Evolutionary conservation across 2,113 vertebrate genomes (phyloP), one percentile per base, ranked within the genome.

Genomic region (Dasypus novemcinctus): DNA sequence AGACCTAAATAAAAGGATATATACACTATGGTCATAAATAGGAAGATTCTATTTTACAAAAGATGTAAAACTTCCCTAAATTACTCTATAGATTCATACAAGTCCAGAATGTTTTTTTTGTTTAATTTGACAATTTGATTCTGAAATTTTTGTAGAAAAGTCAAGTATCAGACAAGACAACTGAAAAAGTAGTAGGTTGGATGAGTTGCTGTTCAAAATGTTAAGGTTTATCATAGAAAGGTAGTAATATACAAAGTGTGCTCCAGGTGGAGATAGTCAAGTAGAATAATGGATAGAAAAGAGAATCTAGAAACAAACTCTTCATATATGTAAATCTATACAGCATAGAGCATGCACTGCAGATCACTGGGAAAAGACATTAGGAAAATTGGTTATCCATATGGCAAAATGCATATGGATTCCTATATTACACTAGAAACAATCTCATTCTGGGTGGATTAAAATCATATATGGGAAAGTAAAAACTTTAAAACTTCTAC

Each of bases 61-160:
- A 61, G n/a, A 66, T 72, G 4, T n/a, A 87, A 76, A 90, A 61
- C 52, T 87, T 64, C 21, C 54, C 36, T 81, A 52, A 89, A 80
- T 59, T 78, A 83, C 43, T 17, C 33, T 59, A 33, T 5, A 75
- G 71, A 91, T 23, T 49, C 33, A 61, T 10, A 31, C 11, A 72
- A n/a, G 33, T 84, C 20, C 66, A 91, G 79, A n/a, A n/a, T n/a
- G n/a, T n/a, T n/a, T n/a, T 5, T n/a, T n/a, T 54, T 81, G n/a
- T 87, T 81, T 94, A 85, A 79, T 46, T 86, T 96, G 41, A 93
- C 13, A 88, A 57, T 88, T 4, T 4, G 23, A 68, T 63, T 72
- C 38, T 78, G 88, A 92, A 92, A 88, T 31, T 75, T 91, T 54
- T 74, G n/a, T 57, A 61, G 27, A 81, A 93, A 94, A 71, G 43